A percentile compares a stretch with the other conserved stretches of the same genome.
phyloP scores from a whole-genome alignment of 1,140 invertebrate species.

The Bilobella aurantiaca region DNA sequence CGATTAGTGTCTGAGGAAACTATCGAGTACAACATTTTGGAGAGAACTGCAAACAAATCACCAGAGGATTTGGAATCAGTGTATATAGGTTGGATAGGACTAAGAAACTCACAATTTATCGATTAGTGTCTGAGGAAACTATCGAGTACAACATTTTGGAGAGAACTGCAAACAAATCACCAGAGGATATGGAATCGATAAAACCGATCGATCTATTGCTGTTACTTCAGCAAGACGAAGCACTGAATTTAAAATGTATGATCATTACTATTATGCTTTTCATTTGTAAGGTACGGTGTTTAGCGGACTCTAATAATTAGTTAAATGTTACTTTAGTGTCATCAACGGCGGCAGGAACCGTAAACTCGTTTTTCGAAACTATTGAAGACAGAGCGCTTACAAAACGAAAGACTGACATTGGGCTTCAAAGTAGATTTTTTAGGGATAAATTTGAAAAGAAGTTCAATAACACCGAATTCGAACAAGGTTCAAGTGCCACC shows the following conservation, averaged over 20 bases:
- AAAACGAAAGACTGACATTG: neutral
- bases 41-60: neutral
- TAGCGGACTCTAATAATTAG: no score
- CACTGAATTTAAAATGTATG: neutral
- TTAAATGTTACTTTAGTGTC: no score
- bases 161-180: neutral
- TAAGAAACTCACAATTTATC: neutral
- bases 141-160: neutral
- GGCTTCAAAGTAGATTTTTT: neutral
- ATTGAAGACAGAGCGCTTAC: no score
- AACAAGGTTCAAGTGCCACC: neutral
- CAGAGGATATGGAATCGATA: slow-evolving; percentile 76
- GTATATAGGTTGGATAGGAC: slow-evolving; percentile 64
- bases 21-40: neutral
- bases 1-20: neutral
- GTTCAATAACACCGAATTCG: neutral
- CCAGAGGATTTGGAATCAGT: slow-evolving; percentile 74
- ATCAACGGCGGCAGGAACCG: no score
- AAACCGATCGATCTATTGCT: neutral
- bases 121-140: neutral
- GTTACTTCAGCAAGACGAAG: neutral
- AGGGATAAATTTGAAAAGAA: neutral
- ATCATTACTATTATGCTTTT: neutral
- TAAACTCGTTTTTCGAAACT: no score
- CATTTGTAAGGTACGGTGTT: no score